A percentile compares a stretch with the other conserved stretches of the same genome.
These are phyloP conservation scores for Stenurella melanura DNA, from an alignment of 2,888 invertebrate species.

Conservation along the genomic window DNA sequence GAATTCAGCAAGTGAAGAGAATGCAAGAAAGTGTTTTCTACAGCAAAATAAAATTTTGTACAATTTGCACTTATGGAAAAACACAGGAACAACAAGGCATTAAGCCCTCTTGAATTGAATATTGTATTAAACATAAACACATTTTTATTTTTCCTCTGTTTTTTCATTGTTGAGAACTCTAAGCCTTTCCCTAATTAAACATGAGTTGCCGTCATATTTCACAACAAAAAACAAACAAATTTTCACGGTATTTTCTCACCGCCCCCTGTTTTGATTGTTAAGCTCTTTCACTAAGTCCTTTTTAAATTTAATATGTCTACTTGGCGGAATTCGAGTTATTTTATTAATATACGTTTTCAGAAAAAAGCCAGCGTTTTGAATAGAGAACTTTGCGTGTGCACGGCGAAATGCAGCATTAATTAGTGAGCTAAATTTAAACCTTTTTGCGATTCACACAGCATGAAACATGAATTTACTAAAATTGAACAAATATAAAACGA, in stretches of 20 bases:
- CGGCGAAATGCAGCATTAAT: neutral
- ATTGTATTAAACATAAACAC: too few relatives aligned
- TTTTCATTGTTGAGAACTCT: neutral
- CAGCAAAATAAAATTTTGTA: too few relatives aligned
- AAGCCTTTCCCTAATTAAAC: neutral
- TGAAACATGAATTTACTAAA: neutral
- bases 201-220: conserved; percentile 3
- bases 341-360: conserved; percentile 11
- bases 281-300: conserved; percentile 3
- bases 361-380: neutral
- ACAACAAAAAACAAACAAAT: neutral
- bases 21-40: too few relatives aligned
- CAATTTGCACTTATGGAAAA: too few relatives aligned
- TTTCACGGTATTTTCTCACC: conserved; percentile 6
- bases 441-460: neutral
- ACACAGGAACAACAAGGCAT: too few relatives aligned
- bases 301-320: conserved; percentile 16
- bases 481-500: neutral
- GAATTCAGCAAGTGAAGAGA: too few relatives aligned
- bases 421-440: neutral
- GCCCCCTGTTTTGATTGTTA: conserved; percentile 7
- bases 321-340: conserved; percentile 9
- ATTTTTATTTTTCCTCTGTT: neutral
- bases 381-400: neutral
- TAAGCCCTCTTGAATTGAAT: too few relatives aligned